A percentile compares a stretch with the other conserved stretches of the same genome.
These are phyloP conservation scores for Anableps anableps DNA, from an alignment of 2,797 vertebrate genomes.

Conservation along the genomic window DNA sequence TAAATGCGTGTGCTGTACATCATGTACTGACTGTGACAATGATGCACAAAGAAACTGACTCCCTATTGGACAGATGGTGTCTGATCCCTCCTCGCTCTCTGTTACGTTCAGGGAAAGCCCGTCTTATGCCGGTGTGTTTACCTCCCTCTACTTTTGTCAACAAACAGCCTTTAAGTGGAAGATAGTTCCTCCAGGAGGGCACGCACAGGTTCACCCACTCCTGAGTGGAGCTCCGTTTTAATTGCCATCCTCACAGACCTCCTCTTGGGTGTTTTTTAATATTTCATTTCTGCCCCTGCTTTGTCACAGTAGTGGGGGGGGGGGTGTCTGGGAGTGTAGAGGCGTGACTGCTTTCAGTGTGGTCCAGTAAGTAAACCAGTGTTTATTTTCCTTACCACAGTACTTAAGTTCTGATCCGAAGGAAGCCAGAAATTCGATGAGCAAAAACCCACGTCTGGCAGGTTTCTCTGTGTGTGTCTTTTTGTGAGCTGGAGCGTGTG, in stretches of 20 bases:
- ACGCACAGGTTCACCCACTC: constrained; percentile 27
- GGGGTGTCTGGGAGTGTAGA: constrained; percentile 14
- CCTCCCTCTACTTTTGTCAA: constrained; percentile 31
- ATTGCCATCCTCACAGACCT: constrained; percentile 55
- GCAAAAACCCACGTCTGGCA: constrained; percentile 24
- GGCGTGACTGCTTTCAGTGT: constrained; percentile 2
- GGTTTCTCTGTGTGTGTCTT: constrained; percentile 20
- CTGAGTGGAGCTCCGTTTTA: constrained; percentile 48
- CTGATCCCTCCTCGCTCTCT: constrained; percentile 29
- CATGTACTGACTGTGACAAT: constrained; percentile 22
- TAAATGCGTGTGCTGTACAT: constrained; percentile 5
- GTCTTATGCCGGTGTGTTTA: constrained; percentile 31
- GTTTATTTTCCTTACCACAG: constrained; percentile 39
- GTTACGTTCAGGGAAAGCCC: constrained; percentile 49
- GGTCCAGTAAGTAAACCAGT: constrained; percentile 15
- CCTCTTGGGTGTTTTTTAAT: constrained; percentile 41
- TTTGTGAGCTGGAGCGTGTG: constrained; percentile 26
- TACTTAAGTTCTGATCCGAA: constrained; percentile 13
- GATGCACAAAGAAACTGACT: constrained; percentile 42
- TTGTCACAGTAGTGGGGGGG: constrained; percentile 30
- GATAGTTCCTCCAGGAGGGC: constrained; percentile 39
- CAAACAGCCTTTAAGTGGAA: constrained; percentile 52
- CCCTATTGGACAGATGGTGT: constrained; percentile 50
- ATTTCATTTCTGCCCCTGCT: constrained; percentile 43
- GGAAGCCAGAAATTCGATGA: constrained; percentile 24